Conservation (phyloP, 2,888 invertebrate genomes). For the Phengaris arion region DNA sequence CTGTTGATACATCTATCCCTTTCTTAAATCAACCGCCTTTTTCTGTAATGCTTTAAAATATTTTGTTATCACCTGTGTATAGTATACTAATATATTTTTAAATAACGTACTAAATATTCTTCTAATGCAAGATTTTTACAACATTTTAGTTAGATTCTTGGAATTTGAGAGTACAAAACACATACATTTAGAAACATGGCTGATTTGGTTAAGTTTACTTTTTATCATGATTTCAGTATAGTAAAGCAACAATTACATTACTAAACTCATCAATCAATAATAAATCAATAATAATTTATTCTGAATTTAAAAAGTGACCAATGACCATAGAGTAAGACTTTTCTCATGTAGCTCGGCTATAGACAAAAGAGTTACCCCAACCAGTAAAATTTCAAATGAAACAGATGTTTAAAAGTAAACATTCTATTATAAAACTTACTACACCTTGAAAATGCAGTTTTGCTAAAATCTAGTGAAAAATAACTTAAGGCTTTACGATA, state of each 20-base stretch:
- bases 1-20: slow-evolving; percentile 1
- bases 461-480: not conserved
- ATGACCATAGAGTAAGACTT: too few species aligned
- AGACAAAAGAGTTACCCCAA: too few species aligned
- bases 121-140: slow-evolving; percentile 25
- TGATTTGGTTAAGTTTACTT: slow-evolving; percentile 17
- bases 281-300: not conserved
- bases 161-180: slow-evolving; percentile 27
- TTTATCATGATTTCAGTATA: slow-evolving; percentile 6
- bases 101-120: slow-evolving; percentile 16
- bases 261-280: not conserved
- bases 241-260: not conserved
- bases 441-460: not conserved
- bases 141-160: slow-evolving; percentile 22
- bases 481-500: not conserved
- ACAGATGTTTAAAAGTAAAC: too few species aligned
- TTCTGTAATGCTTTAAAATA: slow-evolving; percentile 28
- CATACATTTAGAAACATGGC: slow-evolving; percentile 9
- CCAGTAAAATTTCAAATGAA: too few species aligned
- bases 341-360: too few species aligned
- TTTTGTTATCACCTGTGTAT: slow-evolving; percentile 21
- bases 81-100: slow-evolving; percentile 19
- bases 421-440: not conserved
- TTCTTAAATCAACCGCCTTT: slow-evolving; percentile 17
- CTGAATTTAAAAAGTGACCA: not conserved